Percentiles rank a stretch among this genome's conserved stretches.
Evolutionary conservation across 2,888 invertebrate genomes (phyloP).

Genomic region (Aethes cnicana): DNA sequence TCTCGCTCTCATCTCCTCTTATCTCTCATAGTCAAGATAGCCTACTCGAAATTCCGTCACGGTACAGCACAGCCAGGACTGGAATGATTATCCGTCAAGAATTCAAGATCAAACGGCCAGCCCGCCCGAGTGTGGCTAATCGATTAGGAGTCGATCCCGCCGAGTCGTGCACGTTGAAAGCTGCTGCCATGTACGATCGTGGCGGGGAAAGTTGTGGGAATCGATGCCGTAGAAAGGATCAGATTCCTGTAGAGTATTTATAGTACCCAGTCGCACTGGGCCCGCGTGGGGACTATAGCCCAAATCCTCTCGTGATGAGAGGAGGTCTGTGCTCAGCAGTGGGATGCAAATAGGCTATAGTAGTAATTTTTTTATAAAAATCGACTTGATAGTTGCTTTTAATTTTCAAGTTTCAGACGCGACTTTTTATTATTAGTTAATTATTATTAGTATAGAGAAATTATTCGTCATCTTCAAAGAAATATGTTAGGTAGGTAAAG

Average conservation of each 20-base stretch:
- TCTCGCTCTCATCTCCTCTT: constrained; percentile 10
- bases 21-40: constrained; percentile 16
- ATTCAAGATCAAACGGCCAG: constrained; percentile 30
- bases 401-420: no score
- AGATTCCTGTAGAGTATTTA: constrained; percentile 5
- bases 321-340: no score
- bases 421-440: no score
- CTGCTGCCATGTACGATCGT: constrained; percentile 37
- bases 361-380: no score
- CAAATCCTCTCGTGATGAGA: no score
- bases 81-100: constrained; percentile 19
- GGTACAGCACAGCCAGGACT: neutral
- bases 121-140: constrained; percentile 56
- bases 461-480: no score
- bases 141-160: constrained; percentile 55
- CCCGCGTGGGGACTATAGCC: no score
- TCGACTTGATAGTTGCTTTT: no score
- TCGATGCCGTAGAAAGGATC: constrained; percentile 38
- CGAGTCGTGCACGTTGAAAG: constrained; percentile 46
- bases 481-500: no score
- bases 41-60: constrained; percentile 9
- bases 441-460: no score
- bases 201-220: constrained; percentile 56
- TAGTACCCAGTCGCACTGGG: no score
- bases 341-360: no score